Base-by-base conservation (phyloP, 2,888 invertebrate species). In the Digitonthophagus gazella region DNA sequence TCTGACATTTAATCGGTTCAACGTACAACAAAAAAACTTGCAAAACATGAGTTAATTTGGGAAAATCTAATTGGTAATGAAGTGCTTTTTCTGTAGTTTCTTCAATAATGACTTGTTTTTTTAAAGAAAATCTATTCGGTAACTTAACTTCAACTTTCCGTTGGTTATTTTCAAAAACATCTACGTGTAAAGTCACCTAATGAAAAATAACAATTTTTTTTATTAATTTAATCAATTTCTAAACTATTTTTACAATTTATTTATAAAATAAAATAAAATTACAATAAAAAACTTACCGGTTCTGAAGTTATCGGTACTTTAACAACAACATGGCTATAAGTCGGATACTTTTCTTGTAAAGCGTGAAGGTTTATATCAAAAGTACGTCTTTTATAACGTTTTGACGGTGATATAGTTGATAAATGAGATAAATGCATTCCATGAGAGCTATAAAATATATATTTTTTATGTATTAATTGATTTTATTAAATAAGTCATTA, bases 251-350 rank as follows among this genome's bases (percentile, higher is more conserved):
- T 15, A 56, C 6, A 15, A 3, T 16, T 56, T 68, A n/a, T 63
- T 55, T 8, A n/a, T 11, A 4, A 22, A 4, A n/a, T 64, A 20
- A 18, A 16, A 22, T 5, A 4, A 8, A 22, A 22, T 5, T 64
- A 56, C 15, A 56, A 3, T 11, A 11, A 56, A 56, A 57, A 57
- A 15, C 84, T 80, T 83, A 88, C 88, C 77, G 86, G 85, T 80
- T 88, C 88, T 74, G 82, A 84, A 11, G 87, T 87, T 6, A 90
- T 88, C 19, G 88, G 85, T 18, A 93, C 86, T 79, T 87, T 88
- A 18, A 94, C 84, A 6, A 93, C 80, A 3, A 94, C 83, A 79
- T 95, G 93, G 0, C 92, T 88, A 85, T 89, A 89, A 22, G 85
- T 83, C 1, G 76, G 69, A 71, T 87, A 81, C 0, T 82, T 81